These are phyloP conservation scores for Neodontobutis hainanensis DNA, from an alignment of 2,113 vertebrate genomes.

Conservation along the genomic window DNA sequence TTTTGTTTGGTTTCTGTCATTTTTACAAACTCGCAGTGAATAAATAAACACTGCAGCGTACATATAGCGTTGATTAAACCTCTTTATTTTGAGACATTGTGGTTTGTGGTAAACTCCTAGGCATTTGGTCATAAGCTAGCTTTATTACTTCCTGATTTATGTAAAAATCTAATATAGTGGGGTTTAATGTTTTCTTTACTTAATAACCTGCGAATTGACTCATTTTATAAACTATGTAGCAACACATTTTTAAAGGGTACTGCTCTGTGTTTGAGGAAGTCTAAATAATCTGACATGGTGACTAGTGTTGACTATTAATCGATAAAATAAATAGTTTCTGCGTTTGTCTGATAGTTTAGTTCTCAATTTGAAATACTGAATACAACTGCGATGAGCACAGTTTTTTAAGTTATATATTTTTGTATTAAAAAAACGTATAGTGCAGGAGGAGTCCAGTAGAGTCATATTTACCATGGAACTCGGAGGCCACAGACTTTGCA, in stretches of 20 bases:
- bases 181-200: too few species aligned
- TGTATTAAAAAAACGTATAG: constrained; percentile 44
- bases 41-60: neutral
- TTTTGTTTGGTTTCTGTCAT: neutral
- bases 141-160: neutral
- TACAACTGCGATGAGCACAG: neutral
- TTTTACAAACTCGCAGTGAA: neutral
- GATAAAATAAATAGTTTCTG: neutral
- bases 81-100: neutral
- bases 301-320: too few species aligned
- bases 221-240: too few species aligned
- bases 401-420: too few species aligned
- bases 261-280: too few species aligned
- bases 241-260: too few species aligned
- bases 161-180: too few species aligned
- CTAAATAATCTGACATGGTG: too few species aligned
- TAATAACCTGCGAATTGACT: too few species aligned
- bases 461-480: constrained; percentile 49
- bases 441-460: constrained; percentile 1
- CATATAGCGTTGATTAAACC: neutral
- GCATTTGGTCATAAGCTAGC: neutral
- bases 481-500: constrained; percentile 15
- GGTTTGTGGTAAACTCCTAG: too few species aligned
- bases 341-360: neutral
- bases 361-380: too few species aligned